phyloP scores from a whole-genome alignment of 2,888 invertebrate genomes.

The Ennomos quercinarius region DNA sequence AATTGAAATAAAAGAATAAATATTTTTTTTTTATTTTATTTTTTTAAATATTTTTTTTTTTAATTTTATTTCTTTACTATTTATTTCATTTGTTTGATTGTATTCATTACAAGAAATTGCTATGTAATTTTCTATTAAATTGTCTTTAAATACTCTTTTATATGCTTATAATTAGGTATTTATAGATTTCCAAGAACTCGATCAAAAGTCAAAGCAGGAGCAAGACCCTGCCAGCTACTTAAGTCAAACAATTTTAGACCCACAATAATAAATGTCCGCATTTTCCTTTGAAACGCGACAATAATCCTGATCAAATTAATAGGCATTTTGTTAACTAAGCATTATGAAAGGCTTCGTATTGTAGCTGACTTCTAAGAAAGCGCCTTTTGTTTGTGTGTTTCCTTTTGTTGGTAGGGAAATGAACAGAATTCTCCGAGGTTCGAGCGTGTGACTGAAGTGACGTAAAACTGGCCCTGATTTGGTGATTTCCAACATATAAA shows the following conservation, averaged over 20 bases:
- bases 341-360: constrained; percentile 58
- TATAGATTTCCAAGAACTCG: not conserved
- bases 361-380: constrained; percentile 45
- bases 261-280: constrained; percentile 28
- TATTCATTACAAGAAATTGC: too few species aligned
- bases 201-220: constrained; percentile 28
- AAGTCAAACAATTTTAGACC: constrained; percentile 35
- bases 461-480: constrained; percentile 1
- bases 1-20: too few species aligned
- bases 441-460: constrained; percentile 8
- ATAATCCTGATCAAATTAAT: constrained; percentile 55
- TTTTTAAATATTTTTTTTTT: too few species aligned
- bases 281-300: constrained; percentile 52
- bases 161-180: not conserved
- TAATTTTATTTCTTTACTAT: too few species aligned
- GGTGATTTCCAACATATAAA: not conserved
- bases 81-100: too few species aligned
- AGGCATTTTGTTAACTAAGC: constrained; percentile 46
- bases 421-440: constrained; percentile 28
- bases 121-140: too few species aligned
- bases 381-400: constrained; percentile 41
- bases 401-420: constrained; percentile 43
- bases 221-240: constrained; percentile 29
- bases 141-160: too few species aligned
- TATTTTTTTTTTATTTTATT: too few species aligned